Conservation (phyloP, 2,888 invertebrate species). For the Suillia variegata region DNA sequence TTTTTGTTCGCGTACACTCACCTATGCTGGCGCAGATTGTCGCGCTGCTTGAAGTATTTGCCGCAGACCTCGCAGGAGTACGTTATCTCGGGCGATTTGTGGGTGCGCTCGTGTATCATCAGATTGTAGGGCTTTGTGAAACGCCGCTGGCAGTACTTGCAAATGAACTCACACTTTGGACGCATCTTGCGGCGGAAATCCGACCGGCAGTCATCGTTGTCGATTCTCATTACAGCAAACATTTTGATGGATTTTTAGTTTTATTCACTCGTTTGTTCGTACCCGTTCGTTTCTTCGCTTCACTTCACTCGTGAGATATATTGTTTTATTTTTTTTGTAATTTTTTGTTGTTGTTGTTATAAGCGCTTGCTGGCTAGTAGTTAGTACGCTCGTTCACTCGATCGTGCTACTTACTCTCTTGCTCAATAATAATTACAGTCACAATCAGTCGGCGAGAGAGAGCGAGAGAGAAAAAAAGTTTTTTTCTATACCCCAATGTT, state of each 20-base stretch:
- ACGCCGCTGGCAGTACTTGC: conserved; percentile 95
- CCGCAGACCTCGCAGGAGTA: conserved; percentile 98
- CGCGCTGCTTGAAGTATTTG: conserved; percentile 97
- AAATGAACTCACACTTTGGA: conserved; percentile 96
- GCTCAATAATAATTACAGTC: too few species aligned
- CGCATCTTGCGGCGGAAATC: conserved; percentile 88
- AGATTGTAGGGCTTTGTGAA: conserved; percentile 99
- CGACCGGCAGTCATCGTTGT: conserved; percentile 83
- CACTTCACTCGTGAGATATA: background rate
- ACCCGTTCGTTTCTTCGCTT: background rate
- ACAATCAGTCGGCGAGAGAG: too few species aligned
- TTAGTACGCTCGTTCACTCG: too few species aligned
- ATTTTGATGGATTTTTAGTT: conserved; percentile 64
- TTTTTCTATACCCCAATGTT: too few species aligned
- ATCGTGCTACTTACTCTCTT: too few species aligned
- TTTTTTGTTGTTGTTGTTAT: too few species aligned
- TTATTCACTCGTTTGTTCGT: background rate
- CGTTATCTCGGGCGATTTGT: conserved; percentile 94
- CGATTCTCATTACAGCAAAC: conserved; percentile 90
- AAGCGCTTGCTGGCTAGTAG: too few species aligned
- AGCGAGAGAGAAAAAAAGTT: too few species aligned
- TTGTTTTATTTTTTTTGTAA: background rate
- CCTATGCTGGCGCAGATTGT: conserved; percentile 95
- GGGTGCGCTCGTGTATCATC: conserved; percentile 97
- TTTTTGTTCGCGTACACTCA: conserved; percentile 61